Conservation (phyloP, 2,888 invertebrate genomes). For the Nemotelus nigrinus region DNA sequence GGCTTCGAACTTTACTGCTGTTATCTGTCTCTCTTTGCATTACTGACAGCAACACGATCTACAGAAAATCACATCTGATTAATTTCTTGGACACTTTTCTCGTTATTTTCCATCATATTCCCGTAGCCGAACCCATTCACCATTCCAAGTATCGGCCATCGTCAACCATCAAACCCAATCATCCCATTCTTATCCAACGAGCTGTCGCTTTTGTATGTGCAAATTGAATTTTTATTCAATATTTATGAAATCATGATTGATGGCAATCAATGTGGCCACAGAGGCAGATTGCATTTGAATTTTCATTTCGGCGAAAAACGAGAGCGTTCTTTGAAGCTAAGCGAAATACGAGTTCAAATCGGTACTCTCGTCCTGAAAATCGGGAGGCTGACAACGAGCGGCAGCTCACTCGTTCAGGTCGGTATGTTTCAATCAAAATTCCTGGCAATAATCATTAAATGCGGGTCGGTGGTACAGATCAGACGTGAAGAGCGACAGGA, state of each 20-base stretch:
- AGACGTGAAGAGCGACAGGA: neutral
- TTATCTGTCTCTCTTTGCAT: too few relatives aligned
- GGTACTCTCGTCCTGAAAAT: too few relatives aligned
- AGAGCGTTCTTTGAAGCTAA: neutral
- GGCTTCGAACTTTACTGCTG: too few relatives aligned
- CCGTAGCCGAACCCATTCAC: too few relatives aligned
- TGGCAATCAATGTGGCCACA: neutral
- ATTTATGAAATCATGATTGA: slow-evolving; percentile 26
- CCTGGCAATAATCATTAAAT: slow-evolving; percentile 1
- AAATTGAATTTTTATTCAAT: slow-evolving; percentile 1
- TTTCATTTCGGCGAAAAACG: neutral
- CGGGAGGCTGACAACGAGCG: too few relatives aligned
- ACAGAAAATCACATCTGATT: too few relatives aligned
- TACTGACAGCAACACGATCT: too few relatives aligned
- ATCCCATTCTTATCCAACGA: too few relatives aligned
- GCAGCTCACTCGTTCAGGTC: too few relatives aligned
- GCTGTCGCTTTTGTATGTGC: neutral
- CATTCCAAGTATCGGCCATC: too few relatives aligned
- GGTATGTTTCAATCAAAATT: slow-evolving; percentile 11
- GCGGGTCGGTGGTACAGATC: neutral
- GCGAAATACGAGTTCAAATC: neutral
- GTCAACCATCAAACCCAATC: neutral
- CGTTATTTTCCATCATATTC: too few relatives aligned
- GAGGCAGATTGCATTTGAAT: neutral
- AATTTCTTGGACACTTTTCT: too few relatives aligned